Base-by-base conservation (phyloP, 2,113 vertebrate species). In the Leptocoma aspasia region DNA sequence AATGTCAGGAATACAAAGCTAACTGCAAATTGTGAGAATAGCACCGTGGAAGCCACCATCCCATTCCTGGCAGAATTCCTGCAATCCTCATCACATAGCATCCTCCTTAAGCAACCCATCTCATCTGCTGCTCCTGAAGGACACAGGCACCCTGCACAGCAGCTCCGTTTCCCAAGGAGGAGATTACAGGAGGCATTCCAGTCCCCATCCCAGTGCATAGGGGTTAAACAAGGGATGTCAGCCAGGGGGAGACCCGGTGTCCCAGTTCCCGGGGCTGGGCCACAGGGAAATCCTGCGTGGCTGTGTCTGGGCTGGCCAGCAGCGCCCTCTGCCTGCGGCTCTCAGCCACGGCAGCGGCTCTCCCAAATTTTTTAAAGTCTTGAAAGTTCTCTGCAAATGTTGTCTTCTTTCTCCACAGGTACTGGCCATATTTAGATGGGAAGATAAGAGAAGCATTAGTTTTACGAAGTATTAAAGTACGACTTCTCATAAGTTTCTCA, bases 381-480 rank as follows among this genome's bases (percentile, higher is more conserved):
- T 65, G 28, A 5, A 80, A 66, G 17, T 71, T 93, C n/a, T 80
- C 66, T 80, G 9, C 77, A 30, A 75, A 66, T 27, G 11, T 1
- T 30, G 4, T 91, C 11, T 95, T 64, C 42, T 97, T 63, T 96
- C 81, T 94, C 80, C 64, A 41, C 95, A 99, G 99, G 94, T 99
- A 99, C 95, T 99, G 99, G 99, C 99, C 99, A 17, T 98, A 98
- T 89, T 98, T 99, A 71, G 99, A 99, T 69, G 97, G 98, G 53
- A 98, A 99, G 94, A 98, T 99, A 93, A 98, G 99, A 92, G 99
- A 99, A 97, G 99, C 99, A 1, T 94, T 99, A 91, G 98, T 99
- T 94, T 97, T 99, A 95, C 98, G 98, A 89, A 98, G 97, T 30
- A 98, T 99, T 90, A 98, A 98, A 93, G 98, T 99, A 28, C 98